Conservation (phyloP, 2,797 vertebrate species). For the Malurus leucopterus region DNA sequence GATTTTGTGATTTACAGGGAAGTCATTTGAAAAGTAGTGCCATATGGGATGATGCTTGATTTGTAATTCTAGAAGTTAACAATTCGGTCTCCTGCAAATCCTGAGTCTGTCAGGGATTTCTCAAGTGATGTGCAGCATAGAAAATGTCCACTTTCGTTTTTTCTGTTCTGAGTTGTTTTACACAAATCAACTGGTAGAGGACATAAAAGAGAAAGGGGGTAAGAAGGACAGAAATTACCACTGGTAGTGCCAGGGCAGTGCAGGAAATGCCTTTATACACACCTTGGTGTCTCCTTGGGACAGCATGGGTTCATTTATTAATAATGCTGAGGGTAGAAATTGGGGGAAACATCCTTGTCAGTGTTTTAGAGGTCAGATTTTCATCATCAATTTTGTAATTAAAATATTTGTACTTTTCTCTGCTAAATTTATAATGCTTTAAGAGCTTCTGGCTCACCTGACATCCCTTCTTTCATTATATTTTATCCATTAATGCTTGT, state of each 20-base stretch:
- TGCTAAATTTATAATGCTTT: background rate
- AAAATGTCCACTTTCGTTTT: background rate
- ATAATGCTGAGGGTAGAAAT: background rate
- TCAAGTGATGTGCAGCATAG: constrained; percentile 3
- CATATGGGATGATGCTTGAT: constrained; percentile 18
- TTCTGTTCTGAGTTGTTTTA: background rate
- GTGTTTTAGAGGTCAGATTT: background rate
- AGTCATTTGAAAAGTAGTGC: background rate
- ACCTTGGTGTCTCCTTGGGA: background rate
- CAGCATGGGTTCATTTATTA: background rate
- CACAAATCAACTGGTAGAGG: background rate
- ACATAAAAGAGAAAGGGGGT: background rate
- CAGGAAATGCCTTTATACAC: background rate
- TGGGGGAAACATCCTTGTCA: background rate
- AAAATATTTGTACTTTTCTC: background rate
- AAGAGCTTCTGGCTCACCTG: background rate
- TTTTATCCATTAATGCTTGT: background rate
- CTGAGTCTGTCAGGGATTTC: constrained; percentile 12
- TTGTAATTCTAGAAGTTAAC: constrained; percentile 43
- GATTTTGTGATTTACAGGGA: background rate
- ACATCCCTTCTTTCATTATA: background rate
- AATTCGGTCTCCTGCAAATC: constrained; percentile 14
- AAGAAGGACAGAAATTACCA: background rate
- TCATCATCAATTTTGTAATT: background rate
- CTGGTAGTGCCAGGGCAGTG: background rate